Percentiles rank a stretch among this genome's conserved stretches.
Conservation (phyloP, 1,140 invertebrate species). For the Pteromalus puparum region DNA sequence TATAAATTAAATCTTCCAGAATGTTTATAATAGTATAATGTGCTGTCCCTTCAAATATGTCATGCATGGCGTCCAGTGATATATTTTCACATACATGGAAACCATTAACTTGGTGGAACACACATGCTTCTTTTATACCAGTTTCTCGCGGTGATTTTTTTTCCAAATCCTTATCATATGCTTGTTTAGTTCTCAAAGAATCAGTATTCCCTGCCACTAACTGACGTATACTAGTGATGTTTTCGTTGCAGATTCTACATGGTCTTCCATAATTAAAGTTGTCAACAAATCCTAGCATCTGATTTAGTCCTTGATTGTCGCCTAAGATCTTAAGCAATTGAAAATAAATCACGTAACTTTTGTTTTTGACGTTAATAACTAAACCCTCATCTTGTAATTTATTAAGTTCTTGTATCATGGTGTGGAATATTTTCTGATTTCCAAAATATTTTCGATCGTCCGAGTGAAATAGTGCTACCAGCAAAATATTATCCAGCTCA, state of each 20-base stretch:
- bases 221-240: background rate
- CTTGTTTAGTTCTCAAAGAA: background rate
- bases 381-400: constrained; percentile 46
- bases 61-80: constrained; percentile 69
- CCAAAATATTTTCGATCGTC: constrained; percentile 41
- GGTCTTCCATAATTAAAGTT: constrained; percentile 47
- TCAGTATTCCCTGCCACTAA: background rate
- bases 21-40: constrained; percentile 66
- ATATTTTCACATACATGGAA: constrained; percentile 67
- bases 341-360: constrained; percentile 40
- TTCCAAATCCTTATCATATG: constrained; percentile 39
- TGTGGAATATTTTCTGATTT: constrained; percentile 43
- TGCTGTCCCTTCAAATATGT: constrained; percentile 68
- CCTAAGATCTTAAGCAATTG: constrained; percentile 38
- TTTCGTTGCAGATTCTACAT: constrained; percentile 48
- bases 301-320: constrained; percentile 39
- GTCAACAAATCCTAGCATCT: constrained; percentile 51
- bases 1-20: constrained; percentile 59
- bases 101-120: constrained; percentile 61
- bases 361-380: constrained; percentile 11
- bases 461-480: constrained; percentile 24
- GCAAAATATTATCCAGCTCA: constrained; percentile 19
- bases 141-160: constrained; percentile 32
- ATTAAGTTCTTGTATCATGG: constrained; percentile 51
- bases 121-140: constrained; percentile 66